A percentile compares a stretch with the other conserved stretches of the same genome.
Conservation (phyloP, 2,113 vertebrate genomes). For the Pomatorhinus ruficollis region DNA sequence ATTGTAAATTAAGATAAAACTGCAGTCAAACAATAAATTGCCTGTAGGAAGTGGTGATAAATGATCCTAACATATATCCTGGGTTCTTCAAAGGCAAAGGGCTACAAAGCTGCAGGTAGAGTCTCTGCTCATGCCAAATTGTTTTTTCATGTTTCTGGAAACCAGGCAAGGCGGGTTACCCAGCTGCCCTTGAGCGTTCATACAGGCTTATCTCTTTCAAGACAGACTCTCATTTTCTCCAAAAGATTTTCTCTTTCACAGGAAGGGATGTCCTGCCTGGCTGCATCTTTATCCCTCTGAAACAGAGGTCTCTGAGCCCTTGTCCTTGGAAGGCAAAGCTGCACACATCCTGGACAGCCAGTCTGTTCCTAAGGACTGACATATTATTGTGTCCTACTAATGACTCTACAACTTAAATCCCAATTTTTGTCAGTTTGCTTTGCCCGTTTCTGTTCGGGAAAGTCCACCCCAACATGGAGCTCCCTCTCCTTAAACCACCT, state of each 20-base stretch:
- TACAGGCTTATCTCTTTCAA: background rate
- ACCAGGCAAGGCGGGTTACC: background rate
- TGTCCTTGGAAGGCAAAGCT: background rate
- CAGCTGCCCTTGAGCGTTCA: background rate
- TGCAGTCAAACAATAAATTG: background rate
- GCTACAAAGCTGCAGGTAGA: background rate
- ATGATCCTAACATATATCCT: background rate
- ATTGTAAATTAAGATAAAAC: constrained; percentile 41
- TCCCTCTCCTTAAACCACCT: background rate
- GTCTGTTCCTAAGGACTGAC: background rate
- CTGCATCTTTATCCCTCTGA: background rate
- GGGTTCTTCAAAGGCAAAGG: background rate
- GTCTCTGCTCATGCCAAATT: background rate
- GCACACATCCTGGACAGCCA: background rate
- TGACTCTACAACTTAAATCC: background rate
- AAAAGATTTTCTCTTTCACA: background rate
- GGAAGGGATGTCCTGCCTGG: background rate
- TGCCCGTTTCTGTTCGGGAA: background rate
- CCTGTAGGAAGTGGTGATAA: background rate
- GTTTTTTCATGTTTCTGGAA: background rate
- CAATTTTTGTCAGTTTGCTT: background rate
- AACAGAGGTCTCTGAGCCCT: background rate
- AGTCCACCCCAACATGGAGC: background rate
- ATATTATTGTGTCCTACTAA: background rate
- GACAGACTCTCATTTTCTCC: background rate